phyloP scores from a whole-genome alignment of 2,113 vertebrate species.

The Chauna torquata region DNA sequence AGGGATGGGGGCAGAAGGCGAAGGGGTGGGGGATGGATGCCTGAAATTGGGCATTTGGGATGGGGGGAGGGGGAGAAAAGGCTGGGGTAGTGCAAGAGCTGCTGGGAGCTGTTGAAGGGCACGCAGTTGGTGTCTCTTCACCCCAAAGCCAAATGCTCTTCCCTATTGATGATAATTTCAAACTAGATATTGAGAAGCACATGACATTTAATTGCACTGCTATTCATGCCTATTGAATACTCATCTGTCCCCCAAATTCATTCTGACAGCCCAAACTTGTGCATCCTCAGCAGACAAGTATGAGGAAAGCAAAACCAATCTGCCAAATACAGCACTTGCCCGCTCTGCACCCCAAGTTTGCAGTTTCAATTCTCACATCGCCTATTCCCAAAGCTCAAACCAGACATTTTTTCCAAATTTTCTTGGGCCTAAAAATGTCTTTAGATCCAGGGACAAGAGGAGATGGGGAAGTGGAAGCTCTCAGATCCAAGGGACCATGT shows the following conservation, averaged over 20 bases:
- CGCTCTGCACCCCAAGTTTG: background rate
- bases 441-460: background rate
- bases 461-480: background rate
- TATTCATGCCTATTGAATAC: rapidly evolving
- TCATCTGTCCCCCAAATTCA: background rate
- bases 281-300: rapidly evolving
- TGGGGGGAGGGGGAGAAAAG: background rate
- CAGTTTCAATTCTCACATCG: background rate
- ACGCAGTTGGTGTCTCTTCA: rapidly evolving
- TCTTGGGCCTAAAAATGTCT: background rate
- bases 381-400: background rate
- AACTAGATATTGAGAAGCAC: background rate
- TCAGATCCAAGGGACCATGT: background rate
- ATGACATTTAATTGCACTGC: rapidly evolving
- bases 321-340: background rate
- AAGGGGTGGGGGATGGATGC: background rate
- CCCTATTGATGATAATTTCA: background rate
- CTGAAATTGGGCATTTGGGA: background rate
- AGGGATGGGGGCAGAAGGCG: background rate
- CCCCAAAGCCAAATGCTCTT: background rate
- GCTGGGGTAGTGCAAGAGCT: rapidly evolving
- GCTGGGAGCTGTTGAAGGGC: background rate
- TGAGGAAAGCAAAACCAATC: background rate
- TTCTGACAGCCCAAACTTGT: background rate
- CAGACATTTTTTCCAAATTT: background rate